Percentiles rank a stretch among this genome's conserved stretches.
Evolutionary conservation across 2,113 vertebrate species (phyloP).

Genomic region (Poecile atricapillus): DNA sequence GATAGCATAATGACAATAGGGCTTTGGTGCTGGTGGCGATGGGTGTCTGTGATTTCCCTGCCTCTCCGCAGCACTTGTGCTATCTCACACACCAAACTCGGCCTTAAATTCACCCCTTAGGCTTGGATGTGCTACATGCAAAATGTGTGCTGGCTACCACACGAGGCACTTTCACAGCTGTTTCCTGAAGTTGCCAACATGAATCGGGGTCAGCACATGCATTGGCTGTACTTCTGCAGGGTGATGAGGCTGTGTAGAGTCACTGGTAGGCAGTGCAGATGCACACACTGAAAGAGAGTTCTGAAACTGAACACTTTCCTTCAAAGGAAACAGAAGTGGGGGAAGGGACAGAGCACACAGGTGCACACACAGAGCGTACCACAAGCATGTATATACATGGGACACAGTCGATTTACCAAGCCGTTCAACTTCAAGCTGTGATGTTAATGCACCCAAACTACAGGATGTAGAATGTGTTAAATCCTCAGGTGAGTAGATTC

Average conservation of each 20-base stretch:
- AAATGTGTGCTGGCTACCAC: background rate
- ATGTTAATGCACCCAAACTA: background rate
- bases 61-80: fast-evolving
- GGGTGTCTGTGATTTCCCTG: background rate
- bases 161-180: background rate
- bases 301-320: background rate
- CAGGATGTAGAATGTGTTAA: background rate
- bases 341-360: background rate
- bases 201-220: background rate
- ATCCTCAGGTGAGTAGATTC: background rate
- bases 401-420: background rate
- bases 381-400: background rate
- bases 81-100: fast-evolving
- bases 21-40: background rate
- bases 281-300: background rate
- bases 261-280: background rate
- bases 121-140: background rate
- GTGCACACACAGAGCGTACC: fast-evolving
- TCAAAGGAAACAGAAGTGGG: background rate
- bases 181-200: background rate
- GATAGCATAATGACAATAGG: background rate
- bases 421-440: background rate
- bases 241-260: background rate
- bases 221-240: background rate
- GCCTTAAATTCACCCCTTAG: background rate